Evolutionary conservation across 1,140 invertebrate genomes (phyloP).

Genomic region (Drosophila nebulosa): DNA sequence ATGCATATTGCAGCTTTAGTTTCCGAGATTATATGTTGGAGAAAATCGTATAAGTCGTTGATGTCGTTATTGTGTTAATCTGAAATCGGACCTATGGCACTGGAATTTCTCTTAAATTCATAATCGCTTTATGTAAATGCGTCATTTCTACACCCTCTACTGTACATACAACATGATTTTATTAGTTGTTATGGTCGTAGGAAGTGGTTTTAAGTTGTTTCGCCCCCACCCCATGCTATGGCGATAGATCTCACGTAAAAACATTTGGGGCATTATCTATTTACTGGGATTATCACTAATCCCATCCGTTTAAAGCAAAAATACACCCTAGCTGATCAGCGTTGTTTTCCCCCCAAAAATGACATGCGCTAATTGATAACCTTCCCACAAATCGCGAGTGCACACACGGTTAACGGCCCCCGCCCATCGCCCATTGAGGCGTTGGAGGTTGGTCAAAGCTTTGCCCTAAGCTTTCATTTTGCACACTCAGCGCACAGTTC

Average conservation of each 20-base stretch:
- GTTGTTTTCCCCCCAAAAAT: conserved; percentile 8
- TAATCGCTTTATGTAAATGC: conserved; percentile 24
- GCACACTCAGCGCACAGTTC: conserved; percentile 35
- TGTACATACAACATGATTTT: conserved; percentile 2
- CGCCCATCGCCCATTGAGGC: neutral
- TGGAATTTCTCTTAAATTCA: conserved; percentile 8
- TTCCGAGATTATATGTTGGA: neutral
- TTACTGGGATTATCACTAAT: conserved; percentile 40
- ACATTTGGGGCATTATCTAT: neutral
- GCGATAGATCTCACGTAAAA: conserved; percentile 62
- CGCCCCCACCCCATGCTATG: neutral
- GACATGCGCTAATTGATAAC: conserved; percentile 64
- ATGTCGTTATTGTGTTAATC: neutral
- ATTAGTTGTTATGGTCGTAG: conserved; percentile 14
- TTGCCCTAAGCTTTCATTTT: conserved; percentile 31
- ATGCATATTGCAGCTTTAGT: neutral
- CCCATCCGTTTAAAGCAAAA: conserved; percentile 45
- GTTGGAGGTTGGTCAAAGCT: neutral
- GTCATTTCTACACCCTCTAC: conserved; percentile 29
- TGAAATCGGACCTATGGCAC: conserved; percentile 1
- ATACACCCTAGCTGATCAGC: conserved; percentile 50
- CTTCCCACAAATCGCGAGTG: conserved; percentile 46
- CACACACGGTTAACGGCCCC: neutral
- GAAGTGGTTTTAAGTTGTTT: conserved; percentile 24
- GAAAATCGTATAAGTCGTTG: neutral